phyloP scores from a whole-genome alignment of 2,113 vertebrate genomes.

The Alces alces region DNA sequence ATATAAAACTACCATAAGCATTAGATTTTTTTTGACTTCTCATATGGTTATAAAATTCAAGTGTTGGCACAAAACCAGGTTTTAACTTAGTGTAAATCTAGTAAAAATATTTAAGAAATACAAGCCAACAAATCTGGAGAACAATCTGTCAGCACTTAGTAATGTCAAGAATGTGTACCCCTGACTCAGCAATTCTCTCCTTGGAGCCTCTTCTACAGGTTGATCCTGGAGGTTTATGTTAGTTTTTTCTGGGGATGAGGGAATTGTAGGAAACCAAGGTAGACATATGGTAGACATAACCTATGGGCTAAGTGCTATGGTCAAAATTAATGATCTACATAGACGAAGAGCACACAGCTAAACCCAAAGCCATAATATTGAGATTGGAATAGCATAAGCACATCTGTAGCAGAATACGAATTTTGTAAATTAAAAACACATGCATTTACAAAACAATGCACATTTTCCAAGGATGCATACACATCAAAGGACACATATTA shows the following conservation, averaged over 20 bases:
- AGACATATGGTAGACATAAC: not conserved
- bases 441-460: not conserved
- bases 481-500: not conserved
- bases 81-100: not conserved
- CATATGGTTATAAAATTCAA: not conserved
- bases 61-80: not conserved
- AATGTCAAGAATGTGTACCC: not conserved
- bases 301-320: not conserved
- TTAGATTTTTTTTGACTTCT: not conserved
- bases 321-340: not conserved
- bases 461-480: not conserved
- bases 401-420: not conserved
- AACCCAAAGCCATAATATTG: not conserved
- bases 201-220: not conserved
- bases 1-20: not conserved
- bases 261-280: not conserved
- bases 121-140: not conserved
- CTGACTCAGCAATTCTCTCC: not conserved
- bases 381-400: not conserved
- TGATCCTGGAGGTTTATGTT: not conserved
- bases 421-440: conserved; percentile 5
- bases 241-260: not conserved
- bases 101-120: conserved; percentile 22
- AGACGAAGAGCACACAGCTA: not conserved
- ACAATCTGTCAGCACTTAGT: conserved; percentile 5